These are phyloP conservation scores for Felis chaus DNA, from an alignment of 2,113 vertebrate genomes.

Conservation along the genomic window DNA sequence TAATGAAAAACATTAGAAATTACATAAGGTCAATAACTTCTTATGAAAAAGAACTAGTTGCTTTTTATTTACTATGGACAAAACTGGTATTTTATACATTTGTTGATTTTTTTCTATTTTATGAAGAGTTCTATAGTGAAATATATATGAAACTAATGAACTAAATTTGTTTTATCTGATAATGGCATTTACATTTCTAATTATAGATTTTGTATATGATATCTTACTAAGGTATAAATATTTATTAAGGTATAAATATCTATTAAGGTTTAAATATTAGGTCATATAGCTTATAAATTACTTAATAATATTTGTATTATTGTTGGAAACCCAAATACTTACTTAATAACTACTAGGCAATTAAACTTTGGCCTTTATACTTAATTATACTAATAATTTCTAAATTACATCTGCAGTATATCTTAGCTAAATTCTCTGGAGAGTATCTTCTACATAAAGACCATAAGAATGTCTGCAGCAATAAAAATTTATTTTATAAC, in stretches of 20 bases:
- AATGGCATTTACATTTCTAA: background rate
- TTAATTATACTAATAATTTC: background rate
- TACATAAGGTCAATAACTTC: background rate
- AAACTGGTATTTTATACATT: background rate
- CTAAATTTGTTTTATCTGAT: background rate
- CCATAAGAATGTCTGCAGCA: background rate
- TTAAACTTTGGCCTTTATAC: background rate
- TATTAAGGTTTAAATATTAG: background rate
- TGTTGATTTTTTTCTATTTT: background rate
- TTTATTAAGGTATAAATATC: background rate
- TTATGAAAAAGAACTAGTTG: conserved; percentile 24
- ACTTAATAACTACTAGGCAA: conserved; percentile 9
- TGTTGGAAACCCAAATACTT: background rate
- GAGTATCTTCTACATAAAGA: background rate
- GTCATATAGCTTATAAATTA: background rate
- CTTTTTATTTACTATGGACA: background rate
- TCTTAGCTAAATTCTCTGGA: background rate
- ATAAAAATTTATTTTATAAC: background rate
- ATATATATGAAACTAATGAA: background rate
- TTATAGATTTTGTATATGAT: background rate
- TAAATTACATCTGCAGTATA: background rate
- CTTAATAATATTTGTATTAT: conserved; percentile 35
- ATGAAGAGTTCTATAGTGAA: background rate
- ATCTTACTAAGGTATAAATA: background rate
- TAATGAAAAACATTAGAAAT: conserved; percentile 1